Base-by-base conservation (phyloP, 2,797 vertebrate species). In the Threskiornis aethiopicus region DNA sequence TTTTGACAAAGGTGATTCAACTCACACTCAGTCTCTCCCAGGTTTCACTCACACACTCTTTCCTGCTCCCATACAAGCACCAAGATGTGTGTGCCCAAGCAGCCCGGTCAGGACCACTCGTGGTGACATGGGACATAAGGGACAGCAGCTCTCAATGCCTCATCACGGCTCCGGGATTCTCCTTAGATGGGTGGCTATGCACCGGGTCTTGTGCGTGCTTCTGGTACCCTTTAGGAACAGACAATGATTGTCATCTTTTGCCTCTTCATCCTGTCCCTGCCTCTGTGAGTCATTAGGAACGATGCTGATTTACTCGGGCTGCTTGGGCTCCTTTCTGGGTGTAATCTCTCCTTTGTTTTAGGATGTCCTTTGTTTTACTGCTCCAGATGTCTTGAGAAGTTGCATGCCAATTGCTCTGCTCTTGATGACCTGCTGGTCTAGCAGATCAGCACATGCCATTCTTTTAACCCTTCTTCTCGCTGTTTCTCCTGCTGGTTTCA, bases 401-500 rank as follows among this genome's bases (percentile, higher is more conserved):
- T 66, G n/a, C 70, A 44, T 58, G 75, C 26, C 19, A 2, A 31
- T 73, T 25, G 42, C 76, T 77, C n/a, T 77, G 71, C 47, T 89
- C 62, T 11, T 76, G 39, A 3, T 19, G 89, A 83, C 67, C 78
- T 82, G 87, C 91, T 94, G 89, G 83, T 92, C 31, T 33, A 77
- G 80, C 86, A 92, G 77, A 89, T 84, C 86, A 76, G 84, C 49
- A 79, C 81, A 91, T 87, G 33, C 90, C 93, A 86, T 83, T 94
- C 69, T 76, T 93, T 93, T 84, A 86, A 93, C 79, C 71, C 89
- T 87, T 84, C 87, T 87, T 64, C 84, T 76, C 8, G 0, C 72
- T 67, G 55, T 39, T 73, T 20, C 76, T 89, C 80, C 83, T 46
- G 91, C 79, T 93, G 87, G 31, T 95, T 84, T 91, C 72, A 61